Percentiles rank a stretch among this genome's conserved stretches.
Conservation (phyloP, 2,113 vertebrate genomes). For the Camelus bactrianus region DNA sequence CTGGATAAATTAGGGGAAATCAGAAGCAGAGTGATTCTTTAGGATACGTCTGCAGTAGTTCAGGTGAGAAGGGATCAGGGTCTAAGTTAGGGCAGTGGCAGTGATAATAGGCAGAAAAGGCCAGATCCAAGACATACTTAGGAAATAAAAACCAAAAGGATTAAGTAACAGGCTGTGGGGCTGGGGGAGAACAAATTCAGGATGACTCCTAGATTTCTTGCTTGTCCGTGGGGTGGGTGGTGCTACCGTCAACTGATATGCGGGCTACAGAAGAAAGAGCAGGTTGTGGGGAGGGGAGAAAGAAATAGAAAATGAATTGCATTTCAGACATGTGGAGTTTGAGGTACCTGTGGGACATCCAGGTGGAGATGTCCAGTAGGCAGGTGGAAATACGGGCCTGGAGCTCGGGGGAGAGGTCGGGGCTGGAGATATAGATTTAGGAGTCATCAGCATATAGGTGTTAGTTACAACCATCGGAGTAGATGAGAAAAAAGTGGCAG, state of each 20-base stretch:
- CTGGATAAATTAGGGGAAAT: not conserved
- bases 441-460: slow-evolving; percentile 83
- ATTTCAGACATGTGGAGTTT: slow-evolving; percentile 81
- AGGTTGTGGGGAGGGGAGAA: slow-evolving; percentile 51
- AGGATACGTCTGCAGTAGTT: not conserved
- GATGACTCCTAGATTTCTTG: slow-evolving; percentile 64
- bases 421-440: slow-evolving; percentile 83
- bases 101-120: slow-evolving; percentile 20
- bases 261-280: slow-evolving; percentile 49
- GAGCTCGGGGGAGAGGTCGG: slow-evolving; percentile 83
- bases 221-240: slow-evolving; percentile 36
- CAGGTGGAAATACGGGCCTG: slow-evolving; percentile 84
- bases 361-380: slow-evolving; percentile 85
- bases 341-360: slow-evolving; percentile 85
- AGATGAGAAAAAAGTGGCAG: slow-evolving; percentile 79
- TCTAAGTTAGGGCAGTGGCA: not conserved
- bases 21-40: slow-evolving; percentile 25
- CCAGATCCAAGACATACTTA: slow-evolving; percentile 67
- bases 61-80: not conserved
- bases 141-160: slow-evolving; percentile 56
- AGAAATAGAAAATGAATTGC: slow-evolving; percentile 76
- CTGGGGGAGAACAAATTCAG: slow-evolving; percentile 11
- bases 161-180: not conserved
- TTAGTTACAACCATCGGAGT: slow-evolving; percentile 79
- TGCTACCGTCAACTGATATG: not conserved